phyloP scores from a whole-genome alignment of 2,113 vertebrate species.

The Phycodurus eques region DNA sequence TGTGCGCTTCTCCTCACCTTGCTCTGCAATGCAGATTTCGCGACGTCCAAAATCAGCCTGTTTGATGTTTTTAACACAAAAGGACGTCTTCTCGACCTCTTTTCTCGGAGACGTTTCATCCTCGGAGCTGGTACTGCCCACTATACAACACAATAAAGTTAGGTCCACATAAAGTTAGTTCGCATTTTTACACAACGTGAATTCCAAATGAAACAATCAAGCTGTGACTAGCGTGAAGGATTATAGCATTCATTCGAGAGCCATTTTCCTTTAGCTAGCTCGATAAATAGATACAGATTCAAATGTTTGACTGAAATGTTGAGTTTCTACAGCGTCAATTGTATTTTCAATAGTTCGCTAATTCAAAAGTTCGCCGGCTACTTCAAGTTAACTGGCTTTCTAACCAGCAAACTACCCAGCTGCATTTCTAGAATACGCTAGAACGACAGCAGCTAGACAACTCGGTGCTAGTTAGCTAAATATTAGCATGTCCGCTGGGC shows the following conservation, averaged over 20 bases:
- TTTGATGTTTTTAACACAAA: constrained; percentile 91
- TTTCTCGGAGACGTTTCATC: constrained; percentile 82
- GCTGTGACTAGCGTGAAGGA: neutral
- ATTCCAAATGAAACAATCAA: neutral
- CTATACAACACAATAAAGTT: constrained; percentile 63
- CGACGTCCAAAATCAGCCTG: constrained; percentile 85
- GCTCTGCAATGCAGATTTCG: constrained; percentile 88
- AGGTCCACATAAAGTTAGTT: neutral
- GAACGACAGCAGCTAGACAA: no score
- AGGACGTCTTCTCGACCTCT: constrained; percentile 84
- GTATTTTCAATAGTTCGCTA: no score
- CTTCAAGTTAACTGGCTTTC: no score
- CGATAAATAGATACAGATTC: no score
- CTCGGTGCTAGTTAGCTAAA: no score
- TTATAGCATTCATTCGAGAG: neutral
- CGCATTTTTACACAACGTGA: neutral
- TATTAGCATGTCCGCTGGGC: no score
- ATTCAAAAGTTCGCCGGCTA: no score
- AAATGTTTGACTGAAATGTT: no score
- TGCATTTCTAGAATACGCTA: no score
- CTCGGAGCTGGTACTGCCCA: constrained; percentile 84
- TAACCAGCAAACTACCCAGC: no score
- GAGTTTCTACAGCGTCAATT: no score
- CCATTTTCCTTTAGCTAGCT: no score
- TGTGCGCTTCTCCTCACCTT: constrained; percentile 38